Evolutionary conservation across 2,888 invertebrate species (phyloP).

Genomic region (Heliconius ismenius): DNA sequence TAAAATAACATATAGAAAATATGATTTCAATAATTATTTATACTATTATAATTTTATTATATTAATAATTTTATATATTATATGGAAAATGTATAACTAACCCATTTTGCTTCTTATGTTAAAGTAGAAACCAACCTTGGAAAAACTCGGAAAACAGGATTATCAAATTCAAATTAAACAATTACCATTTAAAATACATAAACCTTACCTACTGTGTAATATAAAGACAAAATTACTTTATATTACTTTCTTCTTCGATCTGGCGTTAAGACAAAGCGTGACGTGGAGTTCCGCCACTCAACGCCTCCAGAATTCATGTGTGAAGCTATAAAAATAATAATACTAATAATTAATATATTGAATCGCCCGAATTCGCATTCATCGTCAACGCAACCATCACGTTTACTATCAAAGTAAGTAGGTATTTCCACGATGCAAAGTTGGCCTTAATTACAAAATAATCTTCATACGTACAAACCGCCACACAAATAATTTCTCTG

Average conservation of each 20-base stretch:
- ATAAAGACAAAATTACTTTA: too few species aligned
- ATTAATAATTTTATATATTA: too few species aligned
- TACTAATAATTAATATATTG: too few species aligned
- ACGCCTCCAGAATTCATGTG: too few species aligned
- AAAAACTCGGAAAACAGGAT: not conserved
- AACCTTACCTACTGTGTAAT: too few species aligned
- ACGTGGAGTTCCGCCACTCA: too few species aligned
- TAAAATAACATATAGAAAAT: not conserved
- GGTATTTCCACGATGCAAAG: not conserved
- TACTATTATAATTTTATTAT: too few species aligned
- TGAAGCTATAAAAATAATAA: not conserved
- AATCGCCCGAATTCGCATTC: not conserved
- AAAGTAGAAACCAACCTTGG: not conserved
- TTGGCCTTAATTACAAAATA: slow-evolving; percentile 3
- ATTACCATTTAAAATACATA: not conserved
- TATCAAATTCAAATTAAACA: not conserved
- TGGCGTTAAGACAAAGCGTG: too few species aligned
- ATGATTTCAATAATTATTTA: not conserved
- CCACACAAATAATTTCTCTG: not conserved
- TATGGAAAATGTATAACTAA: not conserved
- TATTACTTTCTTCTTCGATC: too few species aligned
- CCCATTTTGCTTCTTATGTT: not conserved
- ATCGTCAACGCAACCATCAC: not conserved
- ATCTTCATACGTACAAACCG: not conserved
- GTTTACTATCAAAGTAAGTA: not conserved